phyloP scores from a whole-genome alignment of 2,797 vertebrate genomes.

The Acomys russatus region DNA sequence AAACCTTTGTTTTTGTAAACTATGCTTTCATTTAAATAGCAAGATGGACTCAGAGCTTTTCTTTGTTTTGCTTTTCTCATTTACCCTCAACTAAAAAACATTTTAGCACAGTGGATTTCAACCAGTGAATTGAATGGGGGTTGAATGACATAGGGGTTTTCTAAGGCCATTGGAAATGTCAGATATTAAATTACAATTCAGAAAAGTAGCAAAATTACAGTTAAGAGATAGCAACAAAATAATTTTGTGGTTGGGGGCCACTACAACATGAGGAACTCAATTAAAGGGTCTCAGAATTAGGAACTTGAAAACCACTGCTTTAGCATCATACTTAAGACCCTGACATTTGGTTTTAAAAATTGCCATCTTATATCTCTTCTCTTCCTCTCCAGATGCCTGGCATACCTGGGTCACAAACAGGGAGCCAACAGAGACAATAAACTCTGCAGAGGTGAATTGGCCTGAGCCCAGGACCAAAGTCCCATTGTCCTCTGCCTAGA shows the following conservation, averaged over 20 bases:
- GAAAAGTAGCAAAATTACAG: neutral
- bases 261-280: neutral
- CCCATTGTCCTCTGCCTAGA: no score
- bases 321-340: neutral
- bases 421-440: no score
- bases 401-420: no score
- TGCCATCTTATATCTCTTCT: neutral
- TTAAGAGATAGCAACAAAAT: neutral
- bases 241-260: neutral
- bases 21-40: neutral
- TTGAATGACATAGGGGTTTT: neutral
- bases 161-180: neutral
- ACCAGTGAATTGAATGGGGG: neutral
- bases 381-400: no score
- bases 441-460: no score
- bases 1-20: neutral
- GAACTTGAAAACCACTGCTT: neutral
- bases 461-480: no score
- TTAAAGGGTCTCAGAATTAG: neutral
- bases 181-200: neutral
- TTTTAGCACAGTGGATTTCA: neutral
- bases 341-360: neutral
- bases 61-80: neutral
- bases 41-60: neutral
- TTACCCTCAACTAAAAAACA: neutral